These are phyloP conservation scores for Labeo catla DNA, from an alignment of 2,113 vertebrate species.

Conservation along the genomic window DNA sequence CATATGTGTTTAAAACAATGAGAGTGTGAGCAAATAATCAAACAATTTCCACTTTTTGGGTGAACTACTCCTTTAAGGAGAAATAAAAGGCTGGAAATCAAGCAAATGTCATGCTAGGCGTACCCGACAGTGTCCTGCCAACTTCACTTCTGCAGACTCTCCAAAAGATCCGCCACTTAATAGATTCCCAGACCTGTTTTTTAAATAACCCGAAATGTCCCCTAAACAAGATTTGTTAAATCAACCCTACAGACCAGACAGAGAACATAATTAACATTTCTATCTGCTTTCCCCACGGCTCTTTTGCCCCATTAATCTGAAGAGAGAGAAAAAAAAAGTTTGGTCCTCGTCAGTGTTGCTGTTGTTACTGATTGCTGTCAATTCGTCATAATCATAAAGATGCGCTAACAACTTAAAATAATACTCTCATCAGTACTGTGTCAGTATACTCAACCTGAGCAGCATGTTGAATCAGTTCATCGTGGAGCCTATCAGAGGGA, in stretches of 20 bases:
- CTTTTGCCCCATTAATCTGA: constrained; percentile 41
- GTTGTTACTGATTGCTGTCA: constrained; percentile 36
- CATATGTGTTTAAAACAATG: not conserved
- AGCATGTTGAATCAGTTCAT: constrained; percentile 4
- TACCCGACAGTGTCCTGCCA: not conserved
- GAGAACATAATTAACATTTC: constrained; percentile 29
- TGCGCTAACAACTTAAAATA: constrained; percentile 35
- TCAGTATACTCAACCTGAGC: constrained; percentile 2
- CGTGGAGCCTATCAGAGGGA: constrained; percentile 1
- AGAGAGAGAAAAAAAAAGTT: not conserved
- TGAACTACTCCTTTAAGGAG: not conserved
- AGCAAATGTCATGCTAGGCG: not conserved
- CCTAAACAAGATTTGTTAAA: constrained; percentile 26
- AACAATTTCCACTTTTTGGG: not conserved
- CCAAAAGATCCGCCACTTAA: not conserved
- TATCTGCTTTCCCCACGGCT: not conserved
- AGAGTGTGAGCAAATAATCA: not conserved
- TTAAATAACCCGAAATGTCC: not conserved
- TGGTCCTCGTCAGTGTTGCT: not conserved
- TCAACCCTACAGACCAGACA: constrained; percentile 18
- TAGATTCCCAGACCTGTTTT: constrained; percentile 15
- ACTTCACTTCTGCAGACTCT: not conserved
- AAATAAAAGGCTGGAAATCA: not conserved
- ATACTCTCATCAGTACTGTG: constrained; percentile 1
- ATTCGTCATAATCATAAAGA: constrained; percentile 31